Evolutionary conservation across 2,888 invertebrate genomes (phyloP).

Genomic region (Bembecia ichneumoniformis): DNA sequence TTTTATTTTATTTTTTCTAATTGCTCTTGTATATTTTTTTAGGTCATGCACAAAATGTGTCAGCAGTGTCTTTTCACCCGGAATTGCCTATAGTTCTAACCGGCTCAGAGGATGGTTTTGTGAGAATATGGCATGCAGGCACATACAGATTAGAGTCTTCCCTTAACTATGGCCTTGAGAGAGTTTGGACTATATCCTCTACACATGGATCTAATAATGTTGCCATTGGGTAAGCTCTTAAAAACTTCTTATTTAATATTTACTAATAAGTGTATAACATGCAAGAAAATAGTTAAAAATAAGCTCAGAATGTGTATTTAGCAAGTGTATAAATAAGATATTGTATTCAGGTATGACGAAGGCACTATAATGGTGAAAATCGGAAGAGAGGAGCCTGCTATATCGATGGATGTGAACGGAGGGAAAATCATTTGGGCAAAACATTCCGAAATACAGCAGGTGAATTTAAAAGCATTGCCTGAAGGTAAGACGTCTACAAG

Average conservation of each 20-base stretch:
- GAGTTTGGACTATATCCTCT: constrained; percentile 97
- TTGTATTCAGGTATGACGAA: constrained; percentile 82
- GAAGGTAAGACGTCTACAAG: constrained; percentile 68
- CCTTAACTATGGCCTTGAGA: constrained; percentile 96
- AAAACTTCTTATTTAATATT: background rate
- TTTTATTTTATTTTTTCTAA: background rate
- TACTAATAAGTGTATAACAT: background rate
- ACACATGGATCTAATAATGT: constrained; percentile 96
- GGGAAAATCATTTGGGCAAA: constrained; percentile 99
- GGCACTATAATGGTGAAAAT: constrained; percentile 96
- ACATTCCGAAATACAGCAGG: constrained; percentile 98
- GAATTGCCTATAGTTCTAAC: constrained; percentile 97
- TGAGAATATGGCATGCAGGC: constrained; percentile 98
- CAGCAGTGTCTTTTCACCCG: constrained; percentile 97
- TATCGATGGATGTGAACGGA: constrained; percentile 98
- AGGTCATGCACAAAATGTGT: constrained; percentile 96
- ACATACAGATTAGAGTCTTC: constrained; percentile 97
- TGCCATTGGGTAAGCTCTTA: constrained; percentile 81
- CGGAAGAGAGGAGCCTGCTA: constrained; percentile 99
- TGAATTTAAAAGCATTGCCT: constrained; percentile 88
- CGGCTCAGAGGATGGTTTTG: constrained; percentile 98
- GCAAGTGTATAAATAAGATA: background rate
- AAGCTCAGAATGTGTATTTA: too few species aligned
- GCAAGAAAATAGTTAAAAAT: too few species aligned
- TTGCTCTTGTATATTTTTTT: constrained; percentile 1